phyloP scores from a whole-genome alignment of 2,797 vertebrate genomes.

The Schizopygopsis malacanthus region DNA sequence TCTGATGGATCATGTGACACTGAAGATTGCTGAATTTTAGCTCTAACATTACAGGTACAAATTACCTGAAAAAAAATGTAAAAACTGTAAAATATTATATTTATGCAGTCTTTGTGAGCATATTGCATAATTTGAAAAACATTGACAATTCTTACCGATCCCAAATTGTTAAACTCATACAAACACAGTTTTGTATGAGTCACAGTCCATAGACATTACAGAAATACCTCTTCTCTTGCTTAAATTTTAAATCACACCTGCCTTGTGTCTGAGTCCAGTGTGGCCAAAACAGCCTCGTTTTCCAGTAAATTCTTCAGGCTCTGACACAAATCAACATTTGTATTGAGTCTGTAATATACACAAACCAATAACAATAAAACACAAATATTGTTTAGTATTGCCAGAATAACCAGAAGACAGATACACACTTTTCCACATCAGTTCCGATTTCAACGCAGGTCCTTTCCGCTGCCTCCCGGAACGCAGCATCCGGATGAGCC shows the following conservation, averaged over 20 bases:
- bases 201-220: not conserved
- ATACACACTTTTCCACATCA: slow-evolving; percentile 90
- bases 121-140: not conserved
- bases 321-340: slow-evolving; percentile 90
- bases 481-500: slow-evolving; percentile 89
- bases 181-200: too few species aligned
- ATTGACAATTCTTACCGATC: not conserved
- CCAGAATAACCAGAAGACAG: not conserved
- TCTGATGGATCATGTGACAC: not conserved
- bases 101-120: not conserved
- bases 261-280: slow-evolving; percentile 91
- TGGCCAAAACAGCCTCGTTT: slow-evolving; percentile 77
- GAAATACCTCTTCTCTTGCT: not conserved
- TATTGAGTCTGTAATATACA: slow-evolving; percentile 86
- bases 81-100: not conserved
- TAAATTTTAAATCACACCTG: not conserved
- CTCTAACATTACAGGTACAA: not conserved
- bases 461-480: slow-evolving; percentile 91
- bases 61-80: not conserved
- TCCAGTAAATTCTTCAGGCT: slow-evolving; percentile 86
- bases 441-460: slow-evolving; percentile 91
- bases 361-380: slow-evolving; percentile 17
- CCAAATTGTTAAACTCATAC: not conserved
- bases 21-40: not conserved
- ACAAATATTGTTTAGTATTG: not conserved